Evolutionary conservation across 2,797 vertebrate species (phyloP), one percentile per base, ranked within the genome.

Genomic region (Anas bahamensis): DNA sequence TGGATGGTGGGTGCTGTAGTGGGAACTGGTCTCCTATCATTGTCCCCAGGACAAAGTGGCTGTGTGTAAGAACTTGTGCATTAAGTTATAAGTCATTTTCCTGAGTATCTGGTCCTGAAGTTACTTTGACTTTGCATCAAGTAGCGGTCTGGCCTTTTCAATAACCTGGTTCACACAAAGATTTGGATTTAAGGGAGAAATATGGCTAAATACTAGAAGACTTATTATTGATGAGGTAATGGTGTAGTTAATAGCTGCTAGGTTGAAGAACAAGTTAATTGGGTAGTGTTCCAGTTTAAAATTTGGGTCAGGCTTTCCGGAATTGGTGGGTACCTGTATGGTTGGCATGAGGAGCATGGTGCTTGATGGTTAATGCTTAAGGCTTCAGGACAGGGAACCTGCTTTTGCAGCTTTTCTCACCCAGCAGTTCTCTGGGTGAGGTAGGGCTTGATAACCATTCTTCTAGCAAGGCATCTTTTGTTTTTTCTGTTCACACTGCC

Each of bases 41-140:
- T 71, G 39, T 64, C 26, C 24, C 13, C 19, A 37, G 77, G 33
- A 29, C 7, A 28, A 53, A 57, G n/a, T 33, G 31, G 13, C 26
- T 17, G 14, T 0, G 0, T 57, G 65, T 11, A 35, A 56, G 17
- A 37, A 12, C 12, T 26, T 5, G 4, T 23, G 29, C 1, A 11
- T 4, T 2, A 46, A 23, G 46, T 48, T 22, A 4, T 48, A 48
- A 56, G 23, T 35, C 12, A 5, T 41, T 57, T 81, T 35, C 42
- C 53, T 2, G 4, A 33, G 37, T n/a, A 42, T 12, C 28, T 31
- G 23, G 13, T 77, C 29, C 73, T 28, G 17, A 60, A 79, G 22
- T 79, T 71, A 8, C 23, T 11, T 41, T 64, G 64, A 12, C 21
- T 75, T 69, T 28, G 28, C 11, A 11, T 33, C 8, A 68, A 66